These are phyloP conservation scores for Typhlichthys subterraneus DNA, from an alignment of 2,797 vertebrate genomes.

Conservation along the genomic window DNA sequence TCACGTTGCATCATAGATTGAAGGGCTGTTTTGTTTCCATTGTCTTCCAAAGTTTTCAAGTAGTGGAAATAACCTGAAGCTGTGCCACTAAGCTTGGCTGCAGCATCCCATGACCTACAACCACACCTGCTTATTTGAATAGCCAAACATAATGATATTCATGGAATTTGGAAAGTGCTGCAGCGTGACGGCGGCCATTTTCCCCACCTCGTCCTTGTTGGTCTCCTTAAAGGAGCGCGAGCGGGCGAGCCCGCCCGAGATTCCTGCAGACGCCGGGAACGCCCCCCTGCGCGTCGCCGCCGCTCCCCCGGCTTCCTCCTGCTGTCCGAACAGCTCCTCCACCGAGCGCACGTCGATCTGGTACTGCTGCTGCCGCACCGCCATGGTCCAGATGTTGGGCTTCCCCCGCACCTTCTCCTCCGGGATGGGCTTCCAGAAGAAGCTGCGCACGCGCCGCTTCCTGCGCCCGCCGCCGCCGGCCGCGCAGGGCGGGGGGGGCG, in stretches of 20 bases:
- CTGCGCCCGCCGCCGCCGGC: constrained; percentile 76
- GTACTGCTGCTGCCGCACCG: constrained; percentile 88
- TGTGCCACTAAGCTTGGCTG: neutral
- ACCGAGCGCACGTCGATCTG: constrained; percentile 93
- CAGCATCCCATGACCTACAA: neutral
- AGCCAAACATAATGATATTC: neutral
- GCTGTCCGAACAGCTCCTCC: constrained; percentile 98
- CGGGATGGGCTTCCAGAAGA: constrained; percentile 98
- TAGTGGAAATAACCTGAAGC: neutral
- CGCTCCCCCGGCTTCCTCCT: constrained; percentile 76
- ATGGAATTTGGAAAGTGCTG: neutral
- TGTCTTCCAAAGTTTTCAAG: neutral
- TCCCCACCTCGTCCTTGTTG: constrained; percentile 87
- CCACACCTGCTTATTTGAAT: neutral
- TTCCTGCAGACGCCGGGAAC: constrained; percentile 18
- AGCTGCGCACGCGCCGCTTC: constrained; percentile 91
- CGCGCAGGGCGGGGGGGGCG: constrained; percentile 59
- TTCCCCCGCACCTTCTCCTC: constrained; percentile 95
- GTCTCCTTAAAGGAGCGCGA: constrained; percentile 86
- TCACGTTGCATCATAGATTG: neutral
- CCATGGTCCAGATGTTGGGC: constrained; percentile 95
- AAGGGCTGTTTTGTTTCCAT: constrained; percentile 1
- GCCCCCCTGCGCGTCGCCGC: constrained; percentile 58
- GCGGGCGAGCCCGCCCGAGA: constrained; percentile 61
- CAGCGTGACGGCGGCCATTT: neutral